Percentiles rank a stretch among this genome's conserved stretches.
phyloP scores from a whole-genome alignment of 2,113 vertebrate genomes.

The Periophthalmodon schlosseri region DNA sequence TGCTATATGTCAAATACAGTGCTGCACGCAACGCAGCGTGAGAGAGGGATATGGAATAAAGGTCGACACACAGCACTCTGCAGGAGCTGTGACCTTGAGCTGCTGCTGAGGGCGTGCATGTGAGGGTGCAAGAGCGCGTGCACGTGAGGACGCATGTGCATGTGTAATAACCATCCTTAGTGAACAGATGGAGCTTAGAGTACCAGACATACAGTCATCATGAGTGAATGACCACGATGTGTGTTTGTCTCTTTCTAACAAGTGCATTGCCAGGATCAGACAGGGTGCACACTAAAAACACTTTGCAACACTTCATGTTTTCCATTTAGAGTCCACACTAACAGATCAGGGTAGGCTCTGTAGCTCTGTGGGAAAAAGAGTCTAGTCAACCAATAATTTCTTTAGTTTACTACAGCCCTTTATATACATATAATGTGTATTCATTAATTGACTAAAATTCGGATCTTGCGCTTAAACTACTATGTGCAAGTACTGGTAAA shows the following conservation, averaged over 20 bases:
- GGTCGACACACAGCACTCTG: slow-evolving; percentile 66
- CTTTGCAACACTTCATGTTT: neutral
- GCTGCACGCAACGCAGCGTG: slow-evolving; percentile 57
- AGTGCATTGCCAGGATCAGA: slow-evolving; percentile 45
- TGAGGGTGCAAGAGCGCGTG: slow-evolving; percentile 6
- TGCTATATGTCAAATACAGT: slow-evolving; percentile 67
- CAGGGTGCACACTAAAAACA: neutral
- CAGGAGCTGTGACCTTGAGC: slow-evolving; percentile 71
- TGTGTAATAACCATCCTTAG: slow-evolving; percentile 75
- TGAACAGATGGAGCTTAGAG: slow-evolving; percentile 75
- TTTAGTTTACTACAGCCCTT: too few species aligned
- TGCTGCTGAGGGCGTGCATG: slow-evolving; percentile 52
- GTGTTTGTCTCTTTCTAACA: slow-evolving; percentile 59
- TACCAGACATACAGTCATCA: slow-evolving; percentile 74
- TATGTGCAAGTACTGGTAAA: too few species aligned
- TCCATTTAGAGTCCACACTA: neutral
- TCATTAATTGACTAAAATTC: too few species aligned
- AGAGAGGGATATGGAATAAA: slow-evolving; percentile 68
- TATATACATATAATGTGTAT: too few species aligned
- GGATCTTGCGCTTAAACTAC: too few species aligned
- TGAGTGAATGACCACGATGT: slow-evolving; percentile 65
- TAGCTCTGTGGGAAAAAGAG: neutral
- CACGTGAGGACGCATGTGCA: slow-evolving; percentile 8
- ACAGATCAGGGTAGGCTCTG: neutral
- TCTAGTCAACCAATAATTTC: too few species aligned